Percentiles rank a stretch among this genome's conserved stretches.
Conservation (phyloP, 2,113 vertebrate genomes). For the Mystacornis crossleyi region DNA sequence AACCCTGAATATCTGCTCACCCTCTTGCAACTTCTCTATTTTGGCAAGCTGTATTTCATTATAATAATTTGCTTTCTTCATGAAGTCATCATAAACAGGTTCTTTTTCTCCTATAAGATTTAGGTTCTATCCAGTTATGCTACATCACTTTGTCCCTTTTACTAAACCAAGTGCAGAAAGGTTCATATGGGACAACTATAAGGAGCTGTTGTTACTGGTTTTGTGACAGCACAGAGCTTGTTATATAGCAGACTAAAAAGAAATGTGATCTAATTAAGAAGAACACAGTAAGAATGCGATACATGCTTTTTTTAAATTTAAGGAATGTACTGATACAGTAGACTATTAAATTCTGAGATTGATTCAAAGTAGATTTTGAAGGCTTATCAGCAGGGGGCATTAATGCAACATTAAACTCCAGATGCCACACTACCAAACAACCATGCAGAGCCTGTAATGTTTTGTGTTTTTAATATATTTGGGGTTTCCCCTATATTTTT, state of each 20-base stretch:
- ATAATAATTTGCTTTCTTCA: not conserved
- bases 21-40: not conserved
- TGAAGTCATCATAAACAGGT: not conserved
- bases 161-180: not conserved
- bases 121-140: not conserved
- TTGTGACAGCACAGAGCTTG: not conserved
- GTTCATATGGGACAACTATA: not conserved
- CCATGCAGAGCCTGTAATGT: not conserved
- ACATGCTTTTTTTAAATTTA: not conserved
- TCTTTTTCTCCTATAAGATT: not conserved
- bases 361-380: not conserved
- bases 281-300: not conserved
- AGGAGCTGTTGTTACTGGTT: not conserved
- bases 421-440: not conserved
- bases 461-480: not conserved
- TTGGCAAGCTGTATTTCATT: not conserved
- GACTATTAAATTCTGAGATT: not conserved
- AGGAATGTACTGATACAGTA: not conserved
- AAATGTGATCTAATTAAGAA: not conserved
- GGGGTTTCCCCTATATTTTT: not conserved
- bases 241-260: not conserved
- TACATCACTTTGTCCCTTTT: not conserved
- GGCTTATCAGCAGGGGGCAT: slow-evolving; percentile 63
- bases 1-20: not conserved
- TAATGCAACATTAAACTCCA: not conserved